These are phyloP conservation scores for Microtus pennsylvanicus DNA, from an alignment of 2,113 vertebrate genomes.

Conservation along the genomic window DNA sequence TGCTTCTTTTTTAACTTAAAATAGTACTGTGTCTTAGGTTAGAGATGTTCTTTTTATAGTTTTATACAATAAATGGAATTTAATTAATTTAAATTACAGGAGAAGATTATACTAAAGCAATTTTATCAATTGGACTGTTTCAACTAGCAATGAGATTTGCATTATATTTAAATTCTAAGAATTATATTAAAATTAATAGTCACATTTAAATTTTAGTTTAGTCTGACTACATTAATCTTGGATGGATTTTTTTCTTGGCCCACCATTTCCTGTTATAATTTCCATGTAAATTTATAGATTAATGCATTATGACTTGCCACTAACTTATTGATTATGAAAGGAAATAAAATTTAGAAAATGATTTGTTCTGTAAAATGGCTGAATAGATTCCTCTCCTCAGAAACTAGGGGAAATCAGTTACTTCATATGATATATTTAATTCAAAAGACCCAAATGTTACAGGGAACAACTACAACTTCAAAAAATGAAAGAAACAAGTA, in stretches of 20 bases:
- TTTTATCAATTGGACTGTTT: background rate
- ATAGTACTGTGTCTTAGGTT: background rate
- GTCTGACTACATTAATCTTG: background rate
- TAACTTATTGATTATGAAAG: background rate
- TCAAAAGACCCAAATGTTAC: background rate
- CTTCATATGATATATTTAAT: background rate
- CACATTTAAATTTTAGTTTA: background rate
- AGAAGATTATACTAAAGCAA: background rate
- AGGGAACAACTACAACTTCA: background rate
- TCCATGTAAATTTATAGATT: background rate
- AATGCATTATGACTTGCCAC: background rate
- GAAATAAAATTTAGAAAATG: background rate
- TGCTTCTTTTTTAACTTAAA: slow-evolving; percentile 10
- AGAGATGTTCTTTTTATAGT: background rate
- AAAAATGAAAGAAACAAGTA: background rate
- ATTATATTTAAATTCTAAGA: background rate
- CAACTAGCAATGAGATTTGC: background rate
- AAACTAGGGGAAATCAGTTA: slow-evolving; percentile 10
- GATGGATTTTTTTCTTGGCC: background rate
- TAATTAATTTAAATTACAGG: slow-evolving; percentile 42
- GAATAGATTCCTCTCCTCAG: background rate
- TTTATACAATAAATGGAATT: slow-evolving; percentile 35
- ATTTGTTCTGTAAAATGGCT: background rate
- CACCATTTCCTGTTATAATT: background rate
- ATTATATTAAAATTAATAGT: slow-evolving; percentile 45